A percentile compares a stretch with the other conserved stretches of the same genome.
phyloP scores from a whole-genome alignment of 2,888 invertebrate species.

The Timema cristinae region DNA sequence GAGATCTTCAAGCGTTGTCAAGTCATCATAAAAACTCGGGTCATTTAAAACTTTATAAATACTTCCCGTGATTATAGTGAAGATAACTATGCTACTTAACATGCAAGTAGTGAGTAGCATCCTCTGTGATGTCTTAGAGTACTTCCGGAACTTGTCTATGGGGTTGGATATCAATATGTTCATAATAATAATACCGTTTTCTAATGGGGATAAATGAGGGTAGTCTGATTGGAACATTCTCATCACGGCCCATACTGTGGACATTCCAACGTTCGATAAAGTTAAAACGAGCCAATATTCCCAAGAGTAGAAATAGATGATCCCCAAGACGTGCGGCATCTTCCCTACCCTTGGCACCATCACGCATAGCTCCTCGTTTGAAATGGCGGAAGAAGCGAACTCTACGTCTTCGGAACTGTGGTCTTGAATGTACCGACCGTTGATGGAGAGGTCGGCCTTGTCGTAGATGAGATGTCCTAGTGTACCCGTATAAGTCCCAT shows the following conservation, averaged over 20 bases:
- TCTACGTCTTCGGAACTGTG: neutral
- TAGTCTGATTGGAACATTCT: too few species aligned
- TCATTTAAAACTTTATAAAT: neutral
- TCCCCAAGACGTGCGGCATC: too few species aligned
- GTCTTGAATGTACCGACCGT: conserved; percentile 2
- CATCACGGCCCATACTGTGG: too few species aligned
- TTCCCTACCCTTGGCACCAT: neutral
- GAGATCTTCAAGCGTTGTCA: neutral
- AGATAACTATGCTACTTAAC: neutral
- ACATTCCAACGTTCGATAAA: too few species aligned
- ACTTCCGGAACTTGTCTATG: too few species aligned
- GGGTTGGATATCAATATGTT: too few species aligned
- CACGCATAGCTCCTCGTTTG: conserved; percentile 4
- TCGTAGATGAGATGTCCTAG: neutral
- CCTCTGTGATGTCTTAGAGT: too few species aligned
- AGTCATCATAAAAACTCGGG: neutral
- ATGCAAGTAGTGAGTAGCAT: neutral
- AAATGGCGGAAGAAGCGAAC: neutral
- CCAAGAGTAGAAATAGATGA: too few species aligned
- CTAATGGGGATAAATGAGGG: too few species aligned
- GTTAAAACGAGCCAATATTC: too few species aligned
- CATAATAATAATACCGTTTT: too few species aligned
- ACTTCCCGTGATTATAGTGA: neutral
- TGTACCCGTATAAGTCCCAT: conserved; percentile 35
- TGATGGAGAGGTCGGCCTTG: neutral